Evolutionary conservation across 2,113 vertebrate genomes (phyloP).

Genomic region (Rutilus rutilus): DNA sequence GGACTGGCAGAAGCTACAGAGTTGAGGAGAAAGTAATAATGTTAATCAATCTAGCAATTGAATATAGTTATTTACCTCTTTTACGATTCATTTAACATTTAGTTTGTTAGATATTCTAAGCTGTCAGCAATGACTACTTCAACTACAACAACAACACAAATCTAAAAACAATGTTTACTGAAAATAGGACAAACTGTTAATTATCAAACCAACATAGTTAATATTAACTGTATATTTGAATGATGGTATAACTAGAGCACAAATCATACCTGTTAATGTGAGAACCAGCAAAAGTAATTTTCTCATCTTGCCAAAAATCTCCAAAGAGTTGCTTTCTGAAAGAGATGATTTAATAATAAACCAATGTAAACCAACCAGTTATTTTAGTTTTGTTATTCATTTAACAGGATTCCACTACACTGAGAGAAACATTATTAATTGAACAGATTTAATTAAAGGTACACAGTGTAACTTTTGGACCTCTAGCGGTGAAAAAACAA

Average conservation of each 20-base stretch:
- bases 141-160: no score
- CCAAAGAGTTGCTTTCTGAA: not conserved
- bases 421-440: not conserved
- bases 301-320: slow-evolving; percentile 61
- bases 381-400: not conserved
- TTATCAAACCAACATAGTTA: not conserved
- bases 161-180: no score
- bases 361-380: not conserved
- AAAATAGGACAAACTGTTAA: not conserved
- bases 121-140: not conserved
- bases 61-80: not conserved
- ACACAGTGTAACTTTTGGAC: no score
- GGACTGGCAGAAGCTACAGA: slow-evolving; percentile 4
- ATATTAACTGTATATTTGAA: not conserved
- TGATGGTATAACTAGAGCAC: not conserved
- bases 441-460: no score
- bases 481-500: no score
- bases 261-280: slow-evolving; percentile 62
- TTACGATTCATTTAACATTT: not conserved
- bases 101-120: not conserved
- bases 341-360: not conserved
- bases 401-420: not conserved
- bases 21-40: not conserved
- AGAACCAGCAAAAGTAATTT: slow-evolving; percentile 55
- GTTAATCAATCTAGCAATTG: not conserved